A percentile compares a stretch with the other conserved stretches of the same genome.
phyloP scores from a whole-genome alignment of 2,888 invertebrate genomes.

The Zelleria hepariella region DNA sequence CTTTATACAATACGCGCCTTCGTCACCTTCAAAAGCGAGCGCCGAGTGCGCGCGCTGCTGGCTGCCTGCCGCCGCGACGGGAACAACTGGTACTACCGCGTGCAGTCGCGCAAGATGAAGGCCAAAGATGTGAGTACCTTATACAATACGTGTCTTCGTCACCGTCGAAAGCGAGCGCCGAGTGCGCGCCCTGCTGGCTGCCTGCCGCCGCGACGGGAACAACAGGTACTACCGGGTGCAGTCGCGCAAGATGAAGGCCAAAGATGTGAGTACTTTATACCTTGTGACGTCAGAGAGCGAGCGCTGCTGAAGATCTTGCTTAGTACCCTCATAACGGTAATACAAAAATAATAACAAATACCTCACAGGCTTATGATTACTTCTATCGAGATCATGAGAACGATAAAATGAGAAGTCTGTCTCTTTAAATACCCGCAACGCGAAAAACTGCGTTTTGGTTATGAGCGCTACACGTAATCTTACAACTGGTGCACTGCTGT shows the following conservation, averaged over 20 bases:
- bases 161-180: slow-evolving; percentile 91
- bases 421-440: too few relatives aligned
- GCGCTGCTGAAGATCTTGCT: too few relatives aligned
- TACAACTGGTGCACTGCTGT: too few relatives aligned
- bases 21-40: slow-evolving; percentile 90
- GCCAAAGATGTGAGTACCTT: neutral
- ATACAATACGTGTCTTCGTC: too few relatives aligned
- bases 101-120: slow-evolving; percentile 74
- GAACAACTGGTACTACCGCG: slow-evolving; percentile 89
- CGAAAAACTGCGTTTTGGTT: too few relatives aligned
- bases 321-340: too few relatives aligned
- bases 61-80: slow-evolving; percentile 87
- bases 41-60: slow-evolving; percentile 88
- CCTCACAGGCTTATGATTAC: too few relatives aligned
- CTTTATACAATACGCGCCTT: slow-evolving; percentile 82
- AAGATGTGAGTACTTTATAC: neutral
- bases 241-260: slow-evolving; percentile 67
- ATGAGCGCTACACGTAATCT: too few relatives aligned
- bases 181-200: slow-evolving; percentile 87
- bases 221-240: slow-evolving; percentile 91
- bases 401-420: too few relatives aligned
- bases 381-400: too few relatives aligned
- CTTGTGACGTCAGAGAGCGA: slow-evolving; percentile 93
- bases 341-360: too few relatives aligned
- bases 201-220: slow-evolving; percentile 84